phyloP scores from a whole-genome alignment of 2,797 vertebrate genomes.

The Liasis olivaceus region DNA sequence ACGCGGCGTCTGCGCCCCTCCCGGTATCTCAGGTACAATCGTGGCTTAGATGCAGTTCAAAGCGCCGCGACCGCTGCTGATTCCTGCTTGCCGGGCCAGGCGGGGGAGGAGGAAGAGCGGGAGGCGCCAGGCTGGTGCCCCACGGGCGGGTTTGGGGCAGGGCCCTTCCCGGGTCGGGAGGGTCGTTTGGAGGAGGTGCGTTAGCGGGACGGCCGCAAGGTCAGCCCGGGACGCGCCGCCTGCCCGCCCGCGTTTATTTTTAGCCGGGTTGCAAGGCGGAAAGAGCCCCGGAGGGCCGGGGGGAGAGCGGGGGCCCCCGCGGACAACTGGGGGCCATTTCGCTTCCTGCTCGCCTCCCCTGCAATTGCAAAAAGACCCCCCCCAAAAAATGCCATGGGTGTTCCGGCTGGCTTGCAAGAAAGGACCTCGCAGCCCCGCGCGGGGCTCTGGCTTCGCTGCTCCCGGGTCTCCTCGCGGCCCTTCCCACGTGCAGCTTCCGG shows the following conservation, averaged over 20 bases:
- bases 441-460: no score
- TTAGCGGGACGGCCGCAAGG: not conserved
- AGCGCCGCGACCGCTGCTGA: not conserved
- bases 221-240: not conserved
- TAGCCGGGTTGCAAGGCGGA: not conserved
- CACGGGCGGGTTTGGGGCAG: not conserved
- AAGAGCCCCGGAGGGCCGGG: no score
- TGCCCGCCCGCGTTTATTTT: not conserved
- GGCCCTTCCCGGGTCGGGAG: not conserved
- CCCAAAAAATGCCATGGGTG: not conserved
- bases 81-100: not conserved
- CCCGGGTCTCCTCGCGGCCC: no score
- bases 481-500: no score
- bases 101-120: not conserved
- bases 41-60: not conserved
- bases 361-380: not conserved
- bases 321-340: not conserved
- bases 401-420: no score
- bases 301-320: no score
- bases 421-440: no score
- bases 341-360: not conserved
- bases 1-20: not conserved
- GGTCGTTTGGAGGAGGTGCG: not conserved
- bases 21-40: not conserved
- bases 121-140: not conserved